Evolutionary conservation across 2,113 vertebrate species (phyloP).

Genomic region (Neofelis nebulosa): DNA sequence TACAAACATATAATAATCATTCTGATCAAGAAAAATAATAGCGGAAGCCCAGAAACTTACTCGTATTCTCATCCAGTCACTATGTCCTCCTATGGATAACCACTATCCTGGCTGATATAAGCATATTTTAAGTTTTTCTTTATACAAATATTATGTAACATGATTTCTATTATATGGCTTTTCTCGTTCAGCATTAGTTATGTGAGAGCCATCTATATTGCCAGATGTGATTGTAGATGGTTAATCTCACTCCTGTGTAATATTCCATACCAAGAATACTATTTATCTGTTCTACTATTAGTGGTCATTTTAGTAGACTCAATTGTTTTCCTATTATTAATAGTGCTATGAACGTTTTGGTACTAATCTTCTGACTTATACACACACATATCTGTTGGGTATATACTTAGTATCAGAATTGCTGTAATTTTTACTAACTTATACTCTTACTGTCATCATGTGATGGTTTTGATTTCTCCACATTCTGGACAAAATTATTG

Average conservation of each 20-base stretch:
- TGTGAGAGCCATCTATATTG: neutral
- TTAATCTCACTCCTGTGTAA: neutral
- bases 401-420: neutral
- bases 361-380: neutral
- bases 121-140: neutral
- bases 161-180: neutral
- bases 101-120: neutral
- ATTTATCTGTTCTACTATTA: neutral
- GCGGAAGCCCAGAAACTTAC: neutral
- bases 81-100: neutral
- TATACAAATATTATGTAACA: neutral
- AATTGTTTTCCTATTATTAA: neutral
- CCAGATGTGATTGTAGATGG: neutral
- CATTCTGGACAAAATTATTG: neutral
- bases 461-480: neutral
- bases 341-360: neutral
- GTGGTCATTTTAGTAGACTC: neutral
- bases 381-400: neutral
- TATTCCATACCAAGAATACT: neutral
- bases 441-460: neutral
- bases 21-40: neutral
- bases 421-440: neutral
- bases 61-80: neutral
- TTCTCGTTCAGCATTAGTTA: neutral
- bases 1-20: neutral